These are phyloP conservation scores for Heliothis peltigera DNA, from an alignment of 2,888 invertebrate genomes.

Conservation along the genomic window DNA sequence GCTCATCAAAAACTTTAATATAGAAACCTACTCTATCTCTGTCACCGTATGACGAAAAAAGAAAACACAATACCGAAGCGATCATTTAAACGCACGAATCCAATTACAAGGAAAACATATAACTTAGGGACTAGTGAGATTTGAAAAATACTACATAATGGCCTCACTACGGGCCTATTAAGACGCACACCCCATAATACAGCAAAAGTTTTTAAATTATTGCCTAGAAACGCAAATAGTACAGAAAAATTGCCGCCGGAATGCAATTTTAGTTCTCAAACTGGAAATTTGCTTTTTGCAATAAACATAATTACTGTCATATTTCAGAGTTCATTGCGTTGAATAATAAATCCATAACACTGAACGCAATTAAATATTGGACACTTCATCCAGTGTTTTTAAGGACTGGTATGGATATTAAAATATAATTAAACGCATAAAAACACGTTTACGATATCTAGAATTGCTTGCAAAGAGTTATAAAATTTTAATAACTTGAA, in stretches of 20 bases:
- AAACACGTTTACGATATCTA: conserved; percentile 22
- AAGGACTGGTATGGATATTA: conserved; percentile 8
- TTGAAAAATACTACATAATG: conserved; percentile 60
- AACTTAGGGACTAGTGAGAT: conserved; percentile 32
- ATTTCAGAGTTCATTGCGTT: conserved; percentile 51
- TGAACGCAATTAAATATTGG: conserved; percentile 13
- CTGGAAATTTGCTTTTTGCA: conserved; percentile 53
- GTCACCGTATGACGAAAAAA: conserved; percentile 3
- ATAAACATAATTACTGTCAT: conserved; percentile 58
- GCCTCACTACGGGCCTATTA: conserved; percentile 44
- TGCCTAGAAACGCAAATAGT: conserved; percentile 63
- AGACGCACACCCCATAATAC: conserved; percentile 46
- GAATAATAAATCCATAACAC: conserved; percentile 10
- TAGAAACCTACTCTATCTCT: not conserved
- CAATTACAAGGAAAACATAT: conserved; percentile 21
- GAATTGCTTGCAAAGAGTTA: conserved; percentile 8
- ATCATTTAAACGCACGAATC: conserved; percentile 30
- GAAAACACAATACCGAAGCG: conserved; percentile 7
- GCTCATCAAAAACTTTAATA: not conserved
- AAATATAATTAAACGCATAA: conserved; percentile 26
- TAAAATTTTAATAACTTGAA: conserved; percentile 12
- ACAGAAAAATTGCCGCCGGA: conserved; percentile 46
- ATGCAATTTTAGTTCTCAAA: conserved; percentile 46
- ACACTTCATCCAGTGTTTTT: not conserved
- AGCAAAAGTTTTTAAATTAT: conserved; percentile 66